Conservation (phyloP, 1,140 invertebrate genomes). For the Zaprionus ornatus region DNA sequence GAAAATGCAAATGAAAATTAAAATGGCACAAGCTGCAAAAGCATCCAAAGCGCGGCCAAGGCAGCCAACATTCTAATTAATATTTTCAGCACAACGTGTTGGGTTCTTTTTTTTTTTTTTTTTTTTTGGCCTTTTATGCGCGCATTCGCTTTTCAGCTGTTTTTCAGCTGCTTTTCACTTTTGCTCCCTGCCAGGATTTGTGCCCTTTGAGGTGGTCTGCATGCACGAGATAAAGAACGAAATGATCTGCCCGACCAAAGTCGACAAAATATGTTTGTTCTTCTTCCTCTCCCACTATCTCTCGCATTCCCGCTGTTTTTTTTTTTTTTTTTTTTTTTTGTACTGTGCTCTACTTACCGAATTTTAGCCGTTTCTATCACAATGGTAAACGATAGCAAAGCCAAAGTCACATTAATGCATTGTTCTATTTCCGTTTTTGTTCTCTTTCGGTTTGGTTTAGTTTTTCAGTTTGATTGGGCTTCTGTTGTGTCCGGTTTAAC, state of each 20-base stretch:
- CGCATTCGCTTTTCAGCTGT: slow-evolving; percentile 34
- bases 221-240: neutral
- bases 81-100: slow-evolving; percentile 55
- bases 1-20: slow-evolving; percentile 48
- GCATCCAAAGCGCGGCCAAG: neutral
- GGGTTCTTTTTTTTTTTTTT: neutral
- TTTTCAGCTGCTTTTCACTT: slow-evolving; percentile 34
- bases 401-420: slow-evolving; percentile 32
- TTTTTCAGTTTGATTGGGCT: slow-evolving; percentile 13
- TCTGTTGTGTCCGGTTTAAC: no score
- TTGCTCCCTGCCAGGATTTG: slow-evolving; percentile 17
- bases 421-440: slow-evolving; percentile 39
- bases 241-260: neutral
- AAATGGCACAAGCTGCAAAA: slow-evolving; percentile 18
- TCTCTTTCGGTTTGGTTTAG: slow-evolving; percentile 15
- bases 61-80: slow-evolving; percentile 65
- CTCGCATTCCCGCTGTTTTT: neutral
- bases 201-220: slow-evolving; percentile 38
- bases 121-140: slow-evolving; percentile 22
- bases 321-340: slow-evolving; percentile 28
- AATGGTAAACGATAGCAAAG: slow-evolving; percentile 11
- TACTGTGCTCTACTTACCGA: slow-evolving; percentile 35
- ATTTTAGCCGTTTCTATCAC: slow-evolving; percentile 29
- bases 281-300: neutral
- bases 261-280: neutral